Percentiles rank a stretch among this genome's conserved stretches.
Conservation (phyloP, 64 coral and sea anemone genomes). For the Actinia equina region DNA sequence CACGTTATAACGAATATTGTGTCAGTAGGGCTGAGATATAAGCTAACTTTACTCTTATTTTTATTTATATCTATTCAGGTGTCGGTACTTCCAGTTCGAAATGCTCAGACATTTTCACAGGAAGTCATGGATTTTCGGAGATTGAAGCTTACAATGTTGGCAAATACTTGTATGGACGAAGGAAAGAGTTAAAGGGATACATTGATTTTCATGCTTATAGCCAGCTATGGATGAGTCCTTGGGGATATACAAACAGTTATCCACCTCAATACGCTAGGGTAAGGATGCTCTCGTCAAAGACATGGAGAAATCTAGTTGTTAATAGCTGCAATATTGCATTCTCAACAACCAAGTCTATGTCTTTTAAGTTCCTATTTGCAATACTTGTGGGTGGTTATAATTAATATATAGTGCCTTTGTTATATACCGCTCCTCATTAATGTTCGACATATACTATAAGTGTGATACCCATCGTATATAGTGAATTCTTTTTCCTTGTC, state of each 20-base stretch:
- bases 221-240: constrained; percentile 88
- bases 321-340: too few relatives aligned
- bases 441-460: too few relatives aligned
- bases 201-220: constrained; percentile 92
- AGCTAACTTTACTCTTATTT: neutral
- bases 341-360: neutral
- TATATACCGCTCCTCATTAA: too few relatives aligned
- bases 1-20: neutral
- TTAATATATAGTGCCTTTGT: too few relatives aligned
- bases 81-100: constrained; percentile 47
- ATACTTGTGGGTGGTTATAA: too few relatives aligned
- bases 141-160: constrained; percentile 69
- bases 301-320: too few relatives aligned
- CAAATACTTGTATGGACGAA: constrained; percentile 52
- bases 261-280: constrained; percentile 51
- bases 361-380: too few relatives aligned
- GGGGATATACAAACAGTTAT: constrained; percentile 64
- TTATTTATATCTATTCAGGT: constrained; percentile 30
- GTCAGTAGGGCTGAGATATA: too few relatives aligned
- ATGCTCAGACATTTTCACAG: constrained; percentile 69
- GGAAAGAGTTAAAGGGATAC: constrained; percentile 72
- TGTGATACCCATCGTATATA: too few relatives aligned
- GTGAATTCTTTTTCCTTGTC: too few relatives aligned
- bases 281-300: neutral
- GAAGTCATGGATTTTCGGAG: constrained; percentile 81